Evolutionary conservation across 2,797 vertebrate genomes (phyloP).

Genomic region (Diglossa cyanea): DNA sequence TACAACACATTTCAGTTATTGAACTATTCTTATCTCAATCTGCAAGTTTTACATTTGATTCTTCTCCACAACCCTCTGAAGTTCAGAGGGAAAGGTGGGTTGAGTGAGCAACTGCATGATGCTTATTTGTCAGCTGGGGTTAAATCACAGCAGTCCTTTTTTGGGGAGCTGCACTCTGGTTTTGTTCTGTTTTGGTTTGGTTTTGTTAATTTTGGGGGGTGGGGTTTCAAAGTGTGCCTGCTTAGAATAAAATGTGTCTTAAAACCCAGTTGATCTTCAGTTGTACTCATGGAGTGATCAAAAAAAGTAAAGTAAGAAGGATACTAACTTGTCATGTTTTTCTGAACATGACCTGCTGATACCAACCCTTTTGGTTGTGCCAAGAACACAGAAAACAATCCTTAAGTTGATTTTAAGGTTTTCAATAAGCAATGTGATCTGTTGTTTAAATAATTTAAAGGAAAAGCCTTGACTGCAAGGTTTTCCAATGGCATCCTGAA

Average conservation of each 20-base stretch:
- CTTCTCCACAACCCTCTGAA: accelerated
- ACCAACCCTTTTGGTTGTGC: background rate
- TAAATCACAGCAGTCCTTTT: background rate
- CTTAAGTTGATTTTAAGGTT: background rate
- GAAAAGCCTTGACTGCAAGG: background rate
- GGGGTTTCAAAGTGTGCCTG: background rate
- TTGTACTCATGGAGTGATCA: background rate
- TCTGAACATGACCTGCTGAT: background rate
- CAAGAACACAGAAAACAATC: background rate
- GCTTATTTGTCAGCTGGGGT: background rate
- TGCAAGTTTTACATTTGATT: background rate
- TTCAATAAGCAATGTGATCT: background rate
- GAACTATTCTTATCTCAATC: background rate
- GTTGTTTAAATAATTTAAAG: background rate
- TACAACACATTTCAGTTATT: background rate
- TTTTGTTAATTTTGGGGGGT: background rate
- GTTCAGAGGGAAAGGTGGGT: background rate
- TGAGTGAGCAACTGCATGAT: background rate
- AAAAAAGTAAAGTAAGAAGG: background rate
- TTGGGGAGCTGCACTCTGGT: background rate
- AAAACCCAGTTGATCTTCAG: background rate
- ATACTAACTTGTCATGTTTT: background rate
- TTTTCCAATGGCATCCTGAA: background rate
- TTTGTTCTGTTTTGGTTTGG: background rate
- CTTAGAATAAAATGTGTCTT: background rate